Percentiles rank a stretch among this genome's conserved stretches.
phyloP scores from a whole-genome alignment of 2,888 invertebrate genomes.

The Acronicta leporina region DNA sequence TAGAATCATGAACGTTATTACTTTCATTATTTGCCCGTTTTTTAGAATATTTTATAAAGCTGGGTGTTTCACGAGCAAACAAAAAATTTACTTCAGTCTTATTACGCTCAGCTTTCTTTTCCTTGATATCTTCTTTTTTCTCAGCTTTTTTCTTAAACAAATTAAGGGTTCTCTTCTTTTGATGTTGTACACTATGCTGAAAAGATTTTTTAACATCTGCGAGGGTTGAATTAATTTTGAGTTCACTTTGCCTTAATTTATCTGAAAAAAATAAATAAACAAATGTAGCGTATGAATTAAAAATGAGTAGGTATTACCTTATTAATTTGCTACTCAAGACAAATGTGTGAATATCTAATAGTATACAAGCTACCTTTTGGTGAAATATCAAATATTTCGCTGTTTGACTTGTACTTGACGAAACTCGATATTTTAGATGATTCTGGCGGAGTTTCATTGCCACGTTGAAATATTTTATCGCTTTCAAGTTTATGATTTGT shows the following conservation, averaged over 20 bases:
- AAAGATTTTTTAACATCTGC: constrained; percentile 15
- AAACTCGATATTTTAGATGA: constrained; percentile 16
- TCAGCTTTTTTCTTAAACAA: constrained; percentile 30
- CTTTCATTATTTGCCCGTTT: constrained; percentile 16
- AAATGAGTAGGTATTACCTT: too few species aligned
- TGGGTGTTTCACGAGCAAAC: constrained; percentile 22
- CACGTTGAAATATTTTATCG: constrained; percentile 2
- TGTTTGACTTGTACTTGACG: constrained; percentile 20
- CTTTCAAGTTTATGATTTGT: constrained; percentile 7
- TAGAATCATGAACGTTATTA: neutral
- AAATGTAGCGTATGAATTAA: neutral
- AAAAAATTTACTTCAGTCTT: constrained; percentile 16
- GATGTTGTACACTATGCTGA: constrained; percentile 4
- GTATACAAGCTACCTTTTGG: constrained; percentile 27
- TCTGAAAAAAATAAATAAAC: constrained; percentile 44
- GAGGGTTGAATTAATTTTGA: constrained; percentile 31
- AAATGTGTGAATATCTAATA: neutral
- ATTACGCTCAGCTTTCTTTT: constrained; percentile 6
- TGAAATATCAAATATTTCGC: constrained; percentile 34
- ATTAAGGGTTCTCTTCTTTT: constrained; percentile 20
- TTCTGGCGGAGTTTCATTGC: neutral
- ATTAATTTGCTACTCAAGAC: too few species aligned
- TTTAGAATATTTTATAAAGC: constrained; percentile 15
- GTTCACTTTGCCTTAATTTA: constrained; percentile 15
- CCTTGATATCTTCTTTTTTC: constrained; percentile 12